Base-by-base conservation (phyloP, 2,113 vertebrate species). In the Melanostigma gelatinosum region DNA sequence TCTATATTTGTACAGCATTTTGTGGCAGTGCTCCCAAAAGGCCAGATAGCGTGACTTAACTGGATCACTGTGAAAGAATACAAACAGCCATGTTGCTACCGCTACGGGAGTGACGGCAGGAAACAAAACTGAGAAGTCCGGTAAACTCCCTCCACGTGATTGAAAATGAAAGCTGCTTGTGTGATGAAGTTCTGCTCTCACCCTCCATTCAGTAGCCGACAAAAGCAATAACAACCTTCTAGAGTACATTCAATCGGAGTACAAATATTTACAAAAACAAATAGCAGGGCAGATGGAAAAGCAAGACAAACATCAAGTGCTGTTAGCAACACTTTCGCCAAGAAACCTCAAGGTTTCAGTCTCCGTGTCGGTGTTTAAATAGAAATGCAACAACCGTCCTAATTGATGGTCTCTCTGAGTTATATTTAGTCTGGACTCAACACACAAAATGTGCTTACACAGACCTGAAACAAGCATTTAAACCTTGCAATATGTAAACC, bases 401-500 rank as follows among this genome's bases (percentile, higher is more conserved):
- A 91, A 93, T 85, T 93, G 86, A 80, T 67, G 77, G 86, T 83
- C 64, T 85, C 62, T 65, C 71, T 27, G 24, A 67, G 75, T 85
- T 91, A 91, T 88, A 89, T 90, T 92, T 89, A 93, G 89, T 73
- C 84, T 85, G 68, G 64, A 77, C 72, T 46, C 66, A 38, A 83
- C 65, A 77, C 40, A 80, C 72, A 71, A 78, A 85, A 84, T 65
- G 79, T 70, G 27, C 73, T 69, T 67, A 73, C 73, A 83, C 67
- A 44, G 70, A 68, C 58, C 72, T 78, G 63, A 84, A 89, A 80
- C 62, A 83, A 70, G 64, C 32, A 29, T 64, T 58, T 0, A 8
- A 71, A 84, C 46, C 62, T 40, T 81, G 52, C 73, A 78, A 75
- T 84, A 65, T 77, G 61, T 75, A 27, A 72, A 82, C 6, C 10